Conservation (phyloP, 1,140 invertebrate species). For the Cryptotermes secundus region DNA sequence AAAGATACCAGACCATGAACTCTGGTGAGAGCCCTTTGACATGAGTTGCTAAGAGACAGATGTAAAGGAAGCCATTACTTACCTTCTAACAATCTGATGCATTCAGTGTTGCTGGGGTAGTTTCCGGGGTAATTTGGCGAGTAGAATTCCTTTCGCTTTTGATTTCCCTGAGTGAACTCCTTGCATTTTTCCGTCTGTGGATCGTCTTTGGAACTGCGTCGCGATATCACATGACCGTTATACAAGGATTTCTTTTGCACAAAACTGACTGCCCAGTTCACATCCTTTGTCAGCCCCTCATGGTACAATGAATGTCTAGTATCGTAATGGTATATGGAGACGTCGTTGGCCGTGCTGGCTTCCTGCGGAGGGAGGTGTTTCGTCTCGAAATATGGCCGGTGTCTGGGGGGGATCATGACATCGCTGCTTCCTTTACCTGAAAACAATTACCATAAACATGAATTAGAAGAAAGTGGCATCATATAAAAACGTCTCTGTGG, state of each 20-base stretch:
- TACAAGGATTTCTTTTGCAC: neutral
- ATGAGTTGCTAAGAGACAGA: neutral
- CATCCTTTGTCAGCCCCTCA: neutral
- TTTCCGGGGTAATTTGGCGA: conserved; percentile 69
- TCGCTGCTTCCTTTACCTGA: conserved; percentile 5
- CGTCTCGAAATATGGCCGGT: neutral
- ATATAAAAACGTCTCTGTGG: neutral
- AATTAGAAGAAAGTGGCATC: neutral
- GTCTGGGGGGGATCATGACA: neutral
- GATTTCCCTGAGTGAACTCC: conserved; percentile 58
- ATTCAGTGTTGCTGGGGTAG: conserved; percentile 72
- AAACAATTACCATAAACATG: conserved; percentile 8
- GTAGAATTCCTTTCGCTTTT: conserved; percentile 63
- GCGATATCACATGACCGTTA: neutral
- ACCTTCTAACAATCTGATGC: conserved; percentile 70
- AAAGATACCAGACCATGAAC: no score
- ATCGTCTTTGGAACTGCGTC: neutral
- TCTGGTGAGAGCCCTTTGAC: no score
- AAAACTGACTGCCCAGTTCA: neutral
- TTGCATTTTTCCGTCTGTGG: conserved; percentile 45
- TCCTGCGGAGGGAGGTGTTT: neutral
- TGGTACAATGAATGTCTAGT: neutral
- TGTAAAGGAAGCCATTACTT: conserved; percentile 40
- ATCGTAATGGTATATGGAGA: neutral
- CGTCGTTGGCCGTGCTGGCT: neutral